Evolutionary conservation across 2,888 invertebrate genomes (phyloP).

Genomic region (Conus canariensis): DNA sequence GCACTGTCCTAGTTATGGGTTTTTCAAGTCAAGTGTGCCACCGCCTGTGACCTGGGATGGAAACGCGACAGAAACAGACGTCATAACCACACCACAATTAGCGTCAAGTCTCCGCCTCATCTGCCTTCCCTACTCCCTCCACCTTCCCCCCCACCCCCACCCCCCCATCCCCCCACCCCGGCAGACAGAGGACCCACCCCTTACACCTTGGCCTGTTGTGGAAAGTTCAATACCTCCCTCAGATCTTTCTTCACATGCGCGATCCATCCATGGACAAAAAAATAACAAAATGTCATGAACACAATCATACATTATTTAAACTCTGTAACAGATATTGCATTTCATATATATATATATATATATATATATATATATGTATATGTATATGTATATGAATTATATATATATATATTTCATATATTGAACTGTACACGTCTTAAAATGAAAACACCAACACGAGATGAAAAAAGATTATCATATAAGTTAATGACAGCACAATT

Average conservation of each 20-base stretch:
- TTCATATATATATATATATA: constrained; percentile 24
- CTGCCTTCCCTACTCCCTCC: too few species aligned
- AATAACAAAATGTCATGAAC: constrained; percentile 16
- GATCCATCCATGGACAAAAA: not conserved
- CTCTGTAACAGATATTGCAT: constrained; percentile 40
- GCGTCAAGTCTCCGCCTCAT: too few species aligned
- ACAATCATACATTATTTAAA: constrained; percentile 14
- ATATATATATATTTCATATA: constrained; percentile 9
- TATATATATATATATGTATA: not conserved
- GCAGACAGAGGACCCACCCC: not conserved
- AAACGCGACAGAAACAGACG: too few species aligned
- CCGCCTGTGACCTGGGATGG: too few species aligned
- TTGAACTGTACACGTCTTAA: constrained; percentile 26
- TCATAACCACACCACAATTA: too few species aligned
- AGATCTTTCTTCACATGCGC: not conserved
- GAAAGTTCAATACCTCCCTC: constrained; percentile 6
- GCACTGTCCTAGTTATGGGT: not conserved
- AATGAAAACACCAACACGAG: constrained; percentile 11
- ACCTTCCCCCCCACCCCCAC: not conserved
- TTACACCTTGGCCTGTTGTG: not conserved
- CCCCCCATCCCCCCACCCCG: not conserved
- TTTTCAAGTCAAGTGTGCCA: too few species aligned
- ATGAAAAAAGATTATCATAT: constrained; percentile 1
- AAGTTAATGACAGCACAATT: constrained; percentile 7
- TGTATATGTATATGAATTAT: not conserved